phyloP scores from a whole-genome alignment of 2,797 vertebrate genomes.

The Botia almorhae region DNA sequence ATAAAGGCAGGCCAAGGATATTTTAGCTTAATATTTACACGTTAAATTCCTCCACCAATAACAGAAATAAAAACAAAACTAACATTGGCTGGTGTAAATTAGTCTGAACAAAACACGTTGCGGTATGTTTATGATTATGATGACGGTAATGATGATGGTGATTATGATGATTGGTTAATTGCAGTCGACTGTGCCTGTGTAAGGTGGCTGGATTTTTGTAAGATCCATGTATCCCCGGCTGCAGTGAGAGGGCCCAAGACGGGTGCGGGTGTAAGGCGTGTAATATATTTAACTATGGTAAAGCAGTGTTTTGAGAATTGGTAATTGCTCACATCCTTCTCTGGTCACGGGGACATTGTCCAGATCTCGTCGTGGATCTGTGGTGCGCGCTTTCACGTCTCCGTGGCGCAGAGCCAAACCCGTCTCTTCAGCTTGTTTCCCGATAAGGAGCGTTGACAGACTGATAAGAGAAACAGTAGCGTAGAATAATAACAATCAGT shows the following conservation, averaged over 20 bases:
- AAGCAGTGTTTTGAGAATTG: constrained; percentile 90
- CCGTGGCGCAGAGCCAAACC: constrained; percentile 47
- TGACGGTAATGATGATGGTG: constrained; percentile 64
- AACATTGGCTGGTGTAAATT: constrained; percentile 71
- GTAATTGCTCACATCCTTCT: constrained; percentile 92
- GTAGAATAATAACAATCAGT: constrained; percentile 39
- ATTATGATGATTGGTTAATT: constrained; percentile 80
- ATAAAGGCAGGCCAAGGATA: neutral
- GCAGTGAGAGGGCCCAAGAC: constrained; percentile 65
- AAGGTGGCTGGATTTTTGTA: constrained; percentile 60
- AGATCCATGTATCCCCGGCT: constrained; percentile 69
- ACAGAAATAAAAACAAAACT: constrained; percentile 64
- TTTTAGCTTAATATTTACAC: constrained; percentile 21
- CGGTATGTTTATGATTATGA: constrained; percentile 63
- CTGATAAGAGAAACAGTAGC: constrained; percentile 63
- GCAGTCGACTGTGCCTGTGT: constrained; percentile 72
- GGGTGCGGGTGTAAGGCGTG: constrained; percentile 77
- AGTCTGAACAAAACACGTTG: constrained; percentile 62
- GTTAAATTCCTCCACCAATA: constrained; percentile 15
- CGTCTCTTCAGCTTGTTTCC: constrained; percentile 50
- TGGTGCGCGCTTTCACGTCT: constrained; percentile 30
- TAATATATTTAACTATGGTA: constrained; percentile 84
- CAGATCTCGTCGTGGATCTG: constrained; percentile 77
- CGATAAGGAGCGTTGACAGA: constrained; percentile 57
- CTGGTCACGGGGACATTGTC: constrained; percentile 83